A percentile compares a stretch with the other conserved stretches of the same genome.
These are phyloP conservation scores for Rafetus swinhoei DNA, from an alignment of 2,113 vertebrate genomes.

Conservation along the genomic window DNA sequence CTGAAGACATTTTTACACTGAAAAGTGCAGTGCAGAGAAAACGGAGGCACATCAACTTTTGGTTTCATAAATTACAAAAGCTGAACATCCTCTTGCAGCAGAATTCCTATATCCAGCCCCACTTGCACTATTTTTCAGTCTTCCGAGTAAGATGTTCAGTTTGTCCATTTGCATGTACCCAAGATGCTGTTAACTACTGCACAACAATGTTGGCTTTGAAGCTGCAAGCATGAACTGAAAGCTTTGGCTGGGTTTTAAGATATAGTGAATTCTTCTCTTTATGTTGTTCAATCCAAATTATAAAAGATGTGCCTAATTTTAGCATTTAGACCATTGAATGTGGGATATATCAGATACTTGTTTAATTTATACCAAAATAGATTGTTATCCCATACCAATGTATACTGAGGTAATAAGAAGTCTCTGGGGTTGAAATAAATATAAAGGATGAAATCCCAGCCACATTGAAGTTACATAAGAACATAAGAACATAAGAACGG, in stretches of 20 bases:
- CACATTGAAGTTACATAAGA: background rate
- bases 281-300: background rate
- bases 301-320: background rate
- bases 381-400: background rate
- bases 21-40: background rate
- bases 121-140: background rate
- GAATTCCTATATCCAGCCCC: background rate
- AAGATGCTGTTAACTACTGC: background rate
- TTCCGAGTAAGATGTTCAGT: background rate
- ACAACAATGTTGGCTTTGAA: background rate
- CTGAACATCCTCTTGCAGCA: background rate
- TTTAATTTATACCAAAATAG: background rate
- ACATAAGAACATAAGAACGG: too few species aligned
- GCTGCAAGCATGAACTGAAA: background rate
- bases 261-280: background rate
- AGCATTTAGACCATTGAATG: background rate
- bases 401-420: conserved; percentile 20
- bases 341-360: background rate
- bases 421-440: conserved; percentile 2
- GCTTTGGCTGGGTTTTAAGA: accelerated
- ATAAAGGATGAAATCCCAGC: background rate
- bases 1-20: background rate
- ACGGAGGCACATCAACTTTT: background rate
- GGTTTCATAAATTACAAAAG: background rate
- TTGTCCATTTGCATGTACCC: background rate